phyloP scores from a whole-genome alignment of 2,797 vertebrate species.

The Oreochromis grahami region DNA sequence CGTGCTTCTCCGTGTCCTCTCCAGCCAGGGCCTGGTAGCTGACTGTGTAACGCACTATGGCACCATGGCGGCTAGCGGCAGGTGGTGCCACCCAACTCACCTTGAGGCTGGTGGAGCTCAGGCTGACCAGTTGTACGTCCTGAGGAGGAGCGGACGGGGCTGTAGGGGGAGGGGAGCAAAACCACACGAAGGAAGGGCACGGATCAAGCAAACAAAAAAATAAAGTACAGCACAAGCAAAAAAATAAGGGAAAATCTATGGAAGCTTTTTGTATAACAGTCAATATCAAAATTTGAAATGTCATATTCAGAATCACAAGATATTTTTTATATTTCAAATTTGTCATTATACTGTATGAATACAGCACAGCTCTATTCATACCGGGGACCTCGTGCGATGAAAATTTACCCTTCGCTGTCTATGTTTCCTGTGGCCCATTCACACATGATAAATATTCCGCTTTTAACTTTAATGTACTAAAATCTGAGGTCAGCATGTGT shows the following conservation, averaged over 20 bases:
- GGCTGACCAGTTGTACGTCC: conserved; percentile 90
- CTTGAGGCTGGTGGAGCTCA: conserved; percentile 95
- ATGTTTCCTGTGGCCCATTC: not conserved
- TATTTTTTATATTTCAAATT: not conserved
- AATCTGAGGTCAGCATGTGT: not conserved
- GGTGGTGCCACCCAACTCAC: conserved; percentile 99
- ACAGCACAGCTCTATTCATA: not conserved
- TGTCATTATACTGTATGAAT: not conserved
- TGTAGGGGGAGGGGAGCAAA: conserved; percentile 74
- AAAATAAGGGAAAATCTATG: conserved; percentile 4
- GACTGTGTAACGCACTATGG: conserved; percentile 95
- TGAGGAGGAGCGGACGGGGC: conserved; percentile 98
- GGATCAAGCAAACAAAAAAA: conserved; percentile 74
- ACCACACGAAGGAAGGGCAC: conserved; percentile 65
- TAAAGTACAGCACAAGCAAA: conserved; percentile 47
- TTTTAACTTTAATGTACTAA: not conserved
- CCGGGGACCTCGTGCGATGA: not conserved
- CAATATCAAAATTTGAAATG: not conserved
- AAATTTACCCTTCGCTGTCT: not conserved
- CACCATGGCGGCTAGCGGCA: conserved; percentile 90
- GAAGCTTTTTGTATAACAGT: conserved; percentile 51
- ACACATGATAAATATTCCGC: not conserved
- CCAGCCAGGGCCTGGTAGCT: conserved; percentile 91
- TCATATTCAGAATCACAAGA: not conserved
- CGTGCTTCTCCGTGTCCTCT: conserved; percentile 88